Percentiles rank a stretch among this genome's conserved stretches.
Conservation (phyloP, 2,113 vertebrate genomes). For the Bambusicola thoracicus region DNA sequence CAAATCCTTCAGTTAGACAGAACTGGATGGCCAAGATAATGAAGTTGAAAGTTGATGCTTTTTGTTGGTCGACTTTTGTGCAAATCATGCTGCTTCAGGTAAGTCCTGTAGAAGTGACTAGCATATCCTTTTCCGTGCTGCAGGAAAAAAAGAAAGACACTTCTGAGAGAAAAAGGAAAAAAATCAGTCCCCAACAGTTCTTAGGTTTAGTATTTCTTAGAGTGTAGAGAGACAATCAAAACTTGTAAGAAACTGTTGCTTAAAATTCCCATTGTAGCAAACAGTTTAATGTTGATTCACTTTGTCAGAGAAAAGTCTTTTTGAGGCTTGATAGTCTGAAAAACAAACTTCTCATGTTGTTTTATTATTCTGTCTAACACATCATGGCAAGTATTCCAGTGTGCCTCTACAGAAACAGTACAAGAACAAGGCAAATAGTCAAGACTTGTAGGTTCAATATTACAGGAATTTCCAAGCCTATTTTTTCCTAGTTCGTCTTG, state of each 20-base stretch:
- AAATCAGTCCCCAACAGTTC: conserved; percentile 12
- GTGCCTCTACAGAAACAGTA: not conserved
- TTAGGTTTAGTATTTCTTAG: conserved; percentile 43
- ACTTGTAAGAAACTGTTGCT: not conserved
- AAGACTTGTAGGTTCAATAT: not conserved
- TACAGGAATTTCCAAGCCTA: conserved; percentile 14
- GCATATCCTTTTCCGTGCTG: conserved; percentile 99
- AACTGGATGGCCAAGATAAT: conserved; percentile 90
- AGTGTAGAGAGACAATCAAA: conserved; percentile 25
- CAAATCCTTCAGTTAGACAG: conserved; percentile 83
- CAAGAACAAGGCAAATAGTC: not conserved
- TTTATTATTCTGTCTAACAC: conserved; percentile 18
- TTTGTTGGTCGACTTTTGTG: conserved; percentile 92
- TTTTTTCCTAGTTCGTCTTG: not conserved
- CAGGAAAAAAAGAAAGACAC: conserved; percentile 80
- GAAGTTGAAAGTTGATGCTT: conserved; percentile 91
- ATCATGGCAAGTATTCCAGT: not conserved
- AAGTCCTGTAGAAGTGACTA: conserved; percentile 96
- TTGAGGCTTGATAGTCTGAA: conserved; percentile 12
- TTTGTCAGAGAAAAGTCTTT: not conserved
- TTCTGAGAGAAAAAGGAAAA: conserved; percentile 66
- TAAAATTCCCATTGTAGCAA: conserved; percentile 1
- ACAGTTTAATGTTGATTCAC: not conserved
- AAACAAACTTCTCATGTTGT: not conserved
- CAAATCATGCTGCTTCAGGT: conserved; percentile 97